Base-by-base conservation (phyloP, 1,140 invertebrate species). In the Drosophila jambulina region DNA sequence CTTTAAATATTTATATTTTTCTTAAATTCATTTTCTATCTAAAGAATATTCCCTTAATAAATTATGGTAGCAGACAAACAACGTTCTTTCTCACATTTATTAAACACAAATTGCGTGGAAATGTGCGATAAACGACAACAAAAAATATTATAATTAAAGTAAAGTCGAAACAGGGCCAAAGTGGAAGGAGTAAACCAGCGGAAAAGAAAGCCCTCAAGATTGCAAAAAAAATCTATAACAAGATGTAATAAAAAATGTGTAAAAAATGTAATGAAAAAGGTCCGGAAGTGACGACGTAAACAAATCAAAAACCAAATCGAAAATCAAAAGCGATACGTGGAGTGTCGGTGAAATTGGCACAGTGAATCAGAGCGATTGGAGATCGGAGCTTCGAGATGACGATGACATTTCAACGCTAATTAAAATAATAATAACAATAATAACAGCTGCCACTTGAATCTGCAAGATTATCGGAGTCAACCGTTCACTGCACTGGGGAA, bases 381-480 rank as follows among this genome's bases (percentile, higher is more conserved):
- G 27, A 32, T 45, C 42, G n/a, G 25, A 7, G n/a, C 8, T 54
- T 46, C 40, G 38, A 25, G 43, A 88, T 88, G 84, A 80, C 77
- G 76, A 77, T 78, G 79, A 78, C 69, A 80, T 87, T 87, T 84
- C 53, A 80, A 84, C 84, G 84, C 84, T 87, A 87, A 87, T 87
- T 87, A 87, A 75, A 87, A 87, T 88, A 87, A 86, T 78, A 86
- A 86, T 81, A 82, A 88, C 80, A 87, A 87, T 63, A 82, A 87
- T 64, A 79, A 88, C 83, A 88, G 80, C 60, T 87, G 84, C 68
- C 84, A 87, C 84, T 87, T 65, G 63, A 87, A 78, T 46, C 72
- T 62, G 74, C 65, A 82, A 84, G 84, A 87, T 84, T 78, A 87
- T 88, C 80, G 27, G 13, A 49, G 45, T 8, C 15, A n/a, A 45